These are phyloP conservation scores for Apostichopus parvimensis DNA, from an alignment of 35 echinoderm and acorn worm species.

Conservation along the genomic window DNA sequence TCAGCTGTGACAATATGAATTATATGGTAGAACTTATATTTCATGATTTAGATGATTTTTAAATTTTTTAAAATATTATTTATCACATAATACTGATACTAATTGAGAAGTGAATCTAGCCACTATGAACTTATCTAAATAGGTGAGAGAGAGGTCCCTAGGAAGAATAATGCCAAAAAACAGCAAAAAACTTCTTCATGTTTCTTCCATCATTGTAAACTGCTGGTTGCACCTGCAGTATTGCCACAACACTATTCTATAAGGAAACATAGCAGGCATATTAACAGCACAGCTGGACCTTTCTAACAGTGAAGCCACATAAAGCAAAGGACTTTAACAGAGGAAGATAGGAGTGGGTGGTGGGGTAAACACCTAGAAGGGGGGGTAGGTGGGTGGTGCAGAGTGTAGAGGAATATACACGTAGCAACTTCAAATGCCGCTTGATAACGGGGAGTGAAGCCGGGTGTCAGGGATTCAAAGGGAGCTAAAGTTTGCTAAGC, in stretches of 20 bases:
- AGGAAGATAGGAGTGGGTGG: neutral
- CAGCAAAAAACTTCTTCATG: no score
- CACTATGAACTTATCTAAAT: no score
- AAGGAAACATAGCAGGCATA: neutral
- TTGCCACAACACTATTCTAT: neutral
- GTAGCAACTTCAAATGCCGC: neutral
- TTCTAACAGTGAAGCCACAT: neutral
- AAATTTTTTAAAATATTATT: no score
- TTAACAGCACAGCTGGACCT: neutral
- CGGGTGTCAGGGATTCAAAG: neutral
- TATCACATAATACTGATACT: no score
- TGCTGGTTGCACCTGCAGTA: no score
- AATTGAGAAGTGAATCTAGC: no score
- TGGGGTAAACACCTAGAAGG: neutral
- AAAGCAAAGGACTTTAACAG: neutral
- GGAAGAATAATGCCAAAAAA: no score
- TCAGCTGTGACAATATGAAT: no score
- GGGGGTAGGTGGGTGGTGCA: neutral
- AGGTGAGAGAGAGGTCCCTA: no score
- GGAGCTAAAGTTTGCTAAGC: neutral
- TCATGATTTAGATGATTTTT: no score
- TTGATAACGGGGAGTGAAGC: neutral
- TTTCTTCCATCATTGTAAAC: no score
- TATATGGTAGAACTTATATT: no score
- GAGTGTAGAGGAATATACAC: neutral